These are phyloP conservation scores for Trogon surrucura DNA, from an alignment of 2,113 vertebrate genomes.

Conservation along the genomic window DNA sequence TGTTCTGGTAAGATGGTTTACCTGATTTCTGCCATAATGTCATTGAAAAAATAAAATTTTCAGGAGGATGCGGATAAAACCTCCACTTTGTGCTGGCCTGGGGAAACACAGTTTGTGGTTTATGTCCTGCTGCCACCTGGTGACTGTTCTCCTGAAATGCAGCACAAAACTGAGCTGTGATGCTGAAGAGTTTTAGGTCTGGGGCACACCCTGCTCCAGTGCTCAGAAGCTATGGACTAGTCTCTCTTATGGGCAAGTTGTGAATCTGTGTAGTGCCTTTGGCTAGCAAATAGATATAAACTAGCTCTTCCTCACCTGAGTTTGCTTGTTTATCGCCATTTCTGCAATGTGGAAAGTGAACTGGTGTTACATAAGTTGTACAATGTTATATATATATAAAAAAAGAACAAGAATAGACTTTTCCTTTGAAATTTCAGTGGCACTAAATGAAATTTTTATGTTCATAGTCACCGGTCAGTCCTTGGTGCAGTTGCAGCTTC, in stretches of 20 bases:
- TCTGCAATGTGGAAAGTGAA: not conserved
- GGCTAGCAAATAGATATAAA: not conserved
- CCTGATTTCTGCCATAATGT: not conserved
- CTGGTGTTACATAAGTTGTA: not conserved
- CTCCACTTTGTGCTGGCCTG: not conserved
- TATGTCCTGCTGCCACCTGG: conserved; percentile 76
- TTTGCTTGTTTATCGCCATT: not conserved
- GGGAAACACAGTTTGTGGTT: not conserved
- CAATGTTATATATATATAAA: not conserved
- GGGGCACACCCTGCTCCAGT: not conserved
- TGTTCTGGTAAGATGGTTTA: not conserved
- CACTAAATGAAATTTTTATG: not conserved
- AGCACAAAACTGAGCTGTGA: not conserved
- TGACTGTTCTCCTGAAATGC: not conserved
- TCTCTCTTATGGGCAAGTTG: rapidly evolving
- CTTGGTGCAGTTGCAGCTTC: not conserved
- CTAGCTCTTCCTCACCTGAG: not conserved
- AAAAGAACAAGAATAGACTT: not conserved
- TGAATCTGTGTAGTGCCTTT: not conserved
- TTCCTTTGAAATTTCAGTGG: not conserved
- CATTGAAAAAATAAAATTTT: not conserved
- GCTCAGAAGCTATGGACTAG: too few species aligned
- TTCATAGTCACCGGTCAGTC: not conserved
- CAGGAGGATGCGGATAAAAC: not conserved
- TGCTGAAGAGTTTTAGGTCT: too few species aligned